Evolutionary conservation across 30 jellyfish, hydroid and myxozoan genomes (phyloP), one percentile per base, ranked within the genome.

Genomic region (Cassiopea xamachana): DNA sequence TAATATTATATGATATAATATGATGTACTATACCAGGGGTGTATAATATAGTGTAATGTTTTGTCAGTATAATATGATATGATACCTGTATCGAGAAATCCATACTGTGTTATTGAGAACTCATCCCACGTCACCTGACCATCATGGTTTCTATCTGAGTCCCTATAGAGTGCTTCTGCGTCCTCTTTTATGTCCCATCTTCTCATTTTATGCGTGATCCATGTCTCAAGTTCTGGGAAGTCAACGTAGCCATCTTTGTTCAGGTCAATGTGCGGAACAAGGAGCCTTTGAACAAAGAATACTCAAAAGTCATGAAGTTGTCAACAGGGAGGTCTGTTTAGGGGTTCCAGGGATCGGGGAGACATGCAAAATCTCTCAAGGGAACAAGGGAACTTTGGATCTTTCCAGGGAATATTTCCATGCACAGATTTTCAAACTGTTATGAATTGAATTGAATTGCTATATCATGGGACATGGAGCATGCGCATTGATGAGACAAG

Each of bases 241-340:
- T 93, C 18, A 60, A 95, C 86, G 81, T 60, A 95, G 58, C 98
- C 96, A 87, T 95, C 98, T 62, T 95, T 95, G 92, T 95, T 87
- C 80, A 90, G 46, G 79, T 95, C 99, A 55, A 95, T 91, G 73
- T 95, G 98, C 1, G 99, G 99, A 2, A 91, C 90, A 39, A 95
- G 96, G 46, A 95, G 92, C 92, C 99, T 95, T 89, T 43, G 15
- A 71, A 7, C n/a, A 71, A 71, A 43, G 0, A 43, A 12, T 2
- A 43, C 7, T 27, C 1, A 10, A 18, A 17, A 64, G 74, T 64
- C 43, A 64, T 14, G 27, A 64, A 5, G 15, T 13, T 64, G 74
- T 27, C 43, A 64, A 0, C 2, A 64, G 2, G 8, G 15, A 64
- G 69, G 69, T 7, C 69, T 0, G 14, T 27, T 27, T 27, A 27